Percentiles rank a stretch among this genome's conserved stretches.
Evolutionary conservation across 2,797 vertebrate genomes (phyloP).

Genomic region (Onychomys torridus): DNA sequence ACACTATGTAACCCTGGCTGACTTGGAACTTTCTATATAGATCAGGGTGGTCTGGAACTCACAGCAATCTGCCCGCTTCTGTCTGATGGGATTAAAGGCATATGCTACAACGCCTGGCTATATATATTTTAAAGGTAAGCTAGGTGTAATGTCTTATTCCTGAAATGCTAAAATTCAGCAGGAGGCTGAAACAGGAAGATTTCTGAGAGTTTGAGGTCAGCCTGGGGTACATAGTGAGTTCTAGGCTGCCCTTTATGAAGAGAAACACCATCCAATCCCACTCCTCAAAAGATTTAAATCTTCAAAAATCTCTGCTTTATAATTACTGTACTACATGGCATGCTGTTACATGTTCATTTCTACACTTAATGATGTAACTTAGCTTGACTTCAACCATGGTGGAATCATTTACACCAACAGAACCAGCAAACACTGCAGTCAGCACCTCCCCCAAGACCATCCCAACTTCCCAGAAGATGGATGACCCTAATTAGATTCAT

Average conservation of each 20-base stretch:
- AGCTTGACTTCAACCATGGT: background rate
- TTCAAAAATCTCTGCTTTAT: conserved; percentile 1
- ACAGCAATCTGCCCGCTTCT: background rate
- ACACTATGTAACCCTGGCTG: background rate
- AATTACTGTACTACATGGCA: background rate
- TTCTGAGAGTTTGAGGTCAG: background rate
- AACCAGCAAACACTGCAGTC: background rate
- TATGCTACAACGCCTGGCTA: background rate
- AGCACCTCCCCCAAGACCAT: background rate
- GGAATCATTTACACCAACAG: background rate
- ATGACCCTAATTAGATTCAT: background rate
- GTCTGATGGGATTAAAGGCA: background rate
- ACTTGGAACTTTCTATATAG: background rate
- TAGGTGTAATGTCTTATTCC: background rate
- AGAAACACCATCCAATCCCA: background rate
- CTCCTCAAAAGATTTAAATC: conserved; percentile 4
- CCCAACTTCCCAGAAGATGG: background rate
- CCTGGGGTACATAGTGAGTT: background rate
- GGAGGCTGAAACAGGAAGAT: background rate
- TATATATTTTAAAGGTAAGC: background rate
- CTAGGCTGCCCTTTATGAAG: background rate
- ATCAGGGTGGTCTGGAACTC: background rate
- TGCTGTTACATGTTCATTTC: background rate
- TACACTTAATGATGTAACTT: background rate
- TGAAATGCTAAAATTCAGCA: background rate